Percentiles rank a stretch among this genome's conserved stretches.
These are phyloP conservation scores for Lepidocyrtinus sp. DNA, from an alignment of 2,888 invertebrate species.

Conservation along the genomic window DNA sequence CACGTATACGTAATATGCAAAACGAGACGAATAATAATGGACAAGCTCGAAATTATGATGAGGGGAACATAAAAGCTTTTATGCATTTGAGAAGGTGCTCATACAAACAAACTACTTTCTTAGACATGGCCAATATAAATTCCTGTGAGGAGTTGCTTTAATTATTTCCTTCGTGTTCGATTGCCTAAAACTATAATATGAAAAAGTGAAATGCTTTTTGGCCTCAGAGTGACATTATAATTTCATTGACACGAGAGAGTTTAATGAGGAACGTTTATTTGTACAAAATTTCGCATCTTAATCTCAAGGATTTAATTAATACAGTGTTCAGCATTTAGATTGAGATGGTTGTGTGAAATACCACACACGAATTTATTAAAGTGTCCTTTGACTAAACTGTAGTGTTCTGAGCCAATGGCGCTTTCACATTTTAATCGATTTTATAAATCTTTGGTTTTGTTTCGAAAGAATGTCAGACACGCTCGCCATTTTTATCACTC, in stretches of 20 bases:
- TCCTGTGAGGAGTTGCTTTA: neutral
- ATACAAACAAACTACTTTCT: neutral
- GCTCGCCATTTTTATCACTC: too few species aligned
- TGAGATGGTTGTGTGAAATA: too few species aligned
- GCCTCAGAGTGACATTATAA: neutral
- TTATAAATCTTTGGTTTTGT: too few species aligned
- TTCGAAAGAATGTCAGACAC: too few species aligned
- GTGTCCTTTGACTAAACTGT: too few species aligned
- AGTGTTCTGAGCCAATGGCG: too few species aligned
- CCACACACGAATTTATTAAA: constrained; percentile 3
- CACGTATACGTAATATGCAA: neutral
- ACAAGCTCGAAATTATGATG: too few species aligned
- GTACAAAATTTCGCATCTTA: too few species aligned
- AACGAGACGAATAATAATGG: neutral
- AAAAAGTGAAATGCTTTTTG: neutral
- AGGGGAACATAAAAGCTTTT: neutral
- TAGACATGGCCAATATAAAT: neutral
- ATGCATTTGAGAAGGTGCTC: neutral
- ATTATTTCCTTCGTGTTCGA: neutral
- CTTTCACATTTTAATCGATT: too few species aligned
- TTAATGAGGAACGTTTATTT: neutral
- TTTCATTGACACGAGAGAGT: neutral
- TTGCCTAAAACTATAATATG: neutral
- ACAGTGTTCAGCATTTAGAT: neutral
- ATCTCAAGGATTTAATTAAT: constrained; percentile 3